A percentile compares a stretch with the other conserved stretches of the same genome.
Evolutionary conservation across 2,113 vertebrate species (phyloP).

Genomic region (Anarhynchus alexandrinus): DNA sequence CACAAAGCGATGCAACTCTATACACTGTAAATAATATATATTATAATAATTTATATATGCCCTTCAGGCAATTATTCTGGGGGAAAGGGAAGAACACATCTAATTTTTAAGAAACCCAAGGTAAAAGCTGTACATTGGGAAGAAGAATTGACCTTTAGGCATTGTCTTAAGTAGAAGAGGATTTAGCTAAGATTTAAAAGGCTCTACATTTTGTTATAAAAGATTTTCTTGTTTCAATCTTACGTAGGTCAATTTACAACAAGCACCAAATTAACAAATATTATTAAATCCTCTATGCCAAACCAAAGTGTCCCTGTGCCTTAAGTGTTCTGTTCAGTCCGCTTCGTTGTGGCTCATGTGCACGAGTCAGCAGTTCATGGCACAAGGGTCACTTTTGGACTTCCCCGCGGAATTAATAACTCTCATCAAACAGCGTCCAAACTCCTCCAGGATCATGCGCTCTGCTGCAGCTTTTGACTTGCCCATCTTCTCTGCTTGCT

Average conservation of each 20-base stretch:
- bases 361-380: slow-evolving; percentile 87
- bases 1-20: slow-evolving; percentile 62
- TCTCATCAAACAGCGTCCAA: slow-evolving; percentile 95
- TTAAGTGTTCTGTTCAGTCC: slow-evolving; percentile 60
- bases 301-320: slow-evolving; percentile 70
- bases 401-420: slow-evolving; percentile 96
- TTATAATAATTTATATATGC: slow-evolving; percentile 74
- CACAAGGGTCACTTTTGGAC: slow-evolving; percentile 89
- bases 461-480: slow-evolving; percentile 88
- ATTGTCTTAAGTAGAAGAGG: slow-evolving; percentile 52
- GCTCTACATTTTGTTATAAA: slow-evolving; percentile 68
- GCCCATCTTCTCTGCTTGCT: slow-evolving; percentile 85
- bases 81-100: slow-evolving; percentile 44
- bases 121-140: slow-evolving; percentile 67
- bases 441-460: slow-evolving; percentile 94
- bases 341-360: not conserved
- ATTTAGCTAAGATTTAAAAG: slow-evolving; percentile 73
- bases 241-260: slow-evolving; percentile 68
- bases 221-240: slow-evolving; percentile 62
- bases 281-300: slow-evolving; percentile 40
- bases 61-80: slow-evolving; percentile 50
- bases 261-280: slow-evolving; percentile 70
- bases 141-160: slow-evolving; percentile 61
- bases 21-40: slow-evolving; percentile 67
- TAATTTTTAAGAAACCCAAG: slow-evolving; percentile 59